These are phyloP conservation scores for Hydrophis major DNA, from an alignment of 2,797 vertebrate genomes.

Conservation along the genomic window DNA sequence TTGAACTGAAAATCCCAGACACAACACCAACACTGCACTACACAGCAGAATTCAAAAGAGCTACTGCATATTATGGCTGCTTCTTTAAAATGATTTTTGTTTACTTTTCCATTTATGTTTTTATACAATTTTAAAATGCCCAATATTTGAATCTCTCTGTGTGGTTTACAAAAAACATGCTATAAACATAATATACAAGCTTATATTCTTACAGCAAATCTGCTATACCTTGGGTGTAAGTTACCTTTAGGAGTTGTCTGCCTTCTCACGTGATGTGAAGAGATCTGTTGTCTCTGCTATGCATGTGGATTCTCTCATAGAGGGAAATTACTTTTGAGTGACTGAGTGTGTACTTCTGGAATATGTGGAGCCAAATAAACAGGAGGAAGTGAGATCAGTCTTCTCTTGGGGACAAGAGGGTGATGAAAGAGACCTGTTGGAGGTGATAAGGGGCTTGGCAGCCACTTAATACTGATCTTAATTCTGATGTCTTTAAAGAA, in stretches of 20 bases:
- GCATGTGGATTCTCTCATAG: background rate
- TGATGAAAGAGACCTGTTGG: background rate
- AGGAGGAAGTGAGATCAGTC: background rate
- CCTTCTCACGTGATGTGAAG: background rate
- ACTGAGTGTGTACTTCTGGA: background rate
- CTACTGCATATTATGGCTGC: background rate
- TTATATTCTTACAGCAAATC: background rate
- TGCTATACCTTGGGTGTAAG: background rate
- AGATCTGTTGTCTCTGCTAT: background rate
- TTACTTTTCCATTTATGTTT: background rate
- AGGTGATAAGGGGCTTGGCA: background rate
- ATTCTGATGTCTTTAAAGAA: background rate
- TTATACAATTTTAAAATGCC: background rate
- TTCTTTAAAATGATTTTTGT: background rate
- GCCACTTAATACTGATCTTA: background rate
- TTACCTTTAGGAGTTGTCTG: background rate
- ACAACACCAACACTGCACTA: too few relatives aligned
- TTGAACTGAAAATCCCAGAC: too few relatives aligned
- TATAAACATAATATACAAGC: background rate
- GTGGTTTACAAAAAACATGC: background rate
- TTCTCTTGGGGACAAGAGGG: background rate
- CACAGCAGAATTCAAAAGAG: too few relatives aligned
- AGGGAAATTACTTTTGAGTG: background rate
- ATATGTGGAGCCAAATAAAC: background rate
- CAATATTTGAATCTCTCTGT: background rate